Conservation (phyloP, 92 coral and sea anemone genomes). For the Desmophyllum pertusum region DNA sequence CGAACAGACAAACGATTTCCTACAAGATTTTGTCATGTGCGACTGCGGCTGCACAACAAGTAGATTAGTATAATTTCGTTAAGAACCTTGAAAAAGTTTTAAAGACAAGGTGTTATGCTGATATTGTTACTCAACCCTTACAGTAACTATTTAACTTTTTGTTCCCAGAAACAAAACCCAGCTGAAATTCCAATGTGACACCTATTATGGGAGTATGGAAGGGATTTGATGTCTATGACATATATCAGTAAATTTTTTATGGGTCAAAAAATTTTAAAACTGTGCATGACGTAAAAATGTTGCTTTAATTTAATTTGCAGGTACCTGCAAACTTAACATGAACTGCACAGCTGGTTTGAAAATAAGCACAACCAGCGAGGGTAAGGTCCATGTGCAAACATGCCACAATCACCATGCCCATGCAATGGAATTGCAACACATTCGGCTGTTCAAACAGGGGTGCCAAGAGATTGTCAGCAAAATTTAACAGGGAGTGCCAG, state of each 20-base stretch:
- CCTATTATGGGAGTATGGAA: too few relatives aligned
- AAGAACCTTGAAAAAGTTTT: too few relatives aligned
- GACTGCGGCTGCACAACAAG: too few relatives aligned
- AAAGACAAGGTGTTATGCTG: too few relatives aligned
- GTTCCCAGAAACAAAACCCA: too few relatives aligned
- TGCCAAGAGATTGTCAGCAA: conserved; percentile 58
- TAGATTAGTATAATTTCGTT: too few relatives aligned
- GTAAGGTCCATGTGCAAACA: conserved; percentile 35
- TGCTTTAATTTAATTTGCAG: not conserved
- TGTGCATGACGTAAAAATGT: not conserved
- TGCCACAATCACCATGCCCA: conserved; percentile 65
- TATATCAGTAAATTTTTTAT: not conserved
- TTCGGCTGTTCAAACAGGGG: conserved; percentile 43
- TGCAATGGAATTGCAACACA: conserved; percentile 52
- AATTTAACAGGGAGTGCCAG: conserved; percentile 44
- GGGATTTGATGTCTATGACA: not conserved
- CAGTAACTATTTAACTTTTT: too few relatives aligned
- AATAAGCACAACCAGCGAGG: conserved; percentile 15
- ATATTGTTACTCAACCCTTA: too few relatives aligned
- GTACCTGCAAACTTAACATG: conserved; percentile 55
- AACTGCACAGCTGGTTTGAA: conserved; percentile 49
- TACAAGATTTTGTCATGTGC: too few relatives aligned
- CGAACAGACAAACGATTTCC: too few relatives aligned
- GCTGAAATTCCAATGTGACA: too few relatives aligned
- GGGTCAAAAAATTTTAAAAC: too few relatives aligned